Evolutionary conservation across 2,797 vertebrate species (phyloP).

Genomic region (Fistularia commersonii): DNA sequence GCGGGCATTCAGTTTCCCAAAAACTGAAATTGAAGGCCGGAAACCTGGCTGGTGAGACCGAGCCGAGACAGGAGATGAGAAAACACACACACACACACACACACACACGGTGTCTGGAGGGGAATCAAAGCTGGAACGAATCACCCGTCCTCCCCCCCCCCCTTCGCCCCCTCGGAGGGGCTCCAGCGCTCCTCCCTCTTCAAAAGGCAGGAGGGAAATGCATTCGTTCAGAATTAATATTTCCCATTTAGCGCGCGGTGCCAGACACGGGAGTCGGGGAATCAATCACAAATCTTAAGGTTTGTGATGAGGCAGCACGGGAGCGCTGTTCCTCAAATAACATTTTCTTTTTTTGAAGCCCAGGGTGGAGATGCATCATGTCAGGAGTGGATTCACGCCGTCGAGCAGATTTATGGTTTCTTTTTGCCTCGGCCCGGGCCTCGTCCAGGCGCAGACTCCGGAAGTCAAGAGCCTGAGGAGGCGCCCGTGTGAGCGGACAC

Average conservation of each 20-base stretch:
- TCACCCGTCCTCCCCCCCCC: too few relatives aligned
- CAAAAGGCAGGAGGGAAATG: constrained; percentile 23
- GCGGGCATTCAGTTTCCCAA: too few relatives aligned
- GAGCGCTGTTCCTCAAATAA: constrained; percentile 29
- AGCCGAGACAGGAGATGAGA: too few relatives aligned
- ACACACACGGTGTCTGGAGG: background rate
- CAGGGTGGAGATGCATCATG: constrained; percentile 27
- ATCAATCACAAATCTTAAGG: constrained; percentile 33
- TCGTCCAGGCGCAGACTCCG: too few relatives aligned
- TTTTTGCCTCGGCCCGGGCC: too few relatives aligned
- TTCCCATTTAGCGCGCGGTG: constrained; percentile 22
- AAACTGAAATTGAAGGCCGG: too few relatives aligned
- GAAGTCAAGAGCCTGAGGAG: too few relatives aligned
- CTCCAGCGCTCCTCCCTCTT: constrained; percentile 12
- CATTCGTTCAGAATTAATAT: constrained; percentile 21
- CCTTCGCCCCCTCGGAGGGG: constrained; percentile 22
- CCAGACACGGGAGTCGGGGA: constrained; percentile 8
- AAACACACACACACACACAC: too few relatives aligned
- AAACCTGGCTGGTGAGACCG: too few relatives aligned
- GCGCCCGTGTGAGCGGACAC: too few relatives aligned
- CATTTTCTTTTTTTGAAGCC: constrained; percentile 22
- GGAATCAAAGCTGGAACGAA: constrained; percentile 11
- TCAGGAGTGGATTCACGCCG: constrained; percentile 27
- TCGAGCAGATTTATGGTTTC: too few relatives aligned
- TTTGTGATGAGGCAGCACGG: constrained; percentile 31